phyloP scores from a whole-genome alignment of 2,113 vertebrate genomes.

The Coryphaenoides rupestris region DNA sequence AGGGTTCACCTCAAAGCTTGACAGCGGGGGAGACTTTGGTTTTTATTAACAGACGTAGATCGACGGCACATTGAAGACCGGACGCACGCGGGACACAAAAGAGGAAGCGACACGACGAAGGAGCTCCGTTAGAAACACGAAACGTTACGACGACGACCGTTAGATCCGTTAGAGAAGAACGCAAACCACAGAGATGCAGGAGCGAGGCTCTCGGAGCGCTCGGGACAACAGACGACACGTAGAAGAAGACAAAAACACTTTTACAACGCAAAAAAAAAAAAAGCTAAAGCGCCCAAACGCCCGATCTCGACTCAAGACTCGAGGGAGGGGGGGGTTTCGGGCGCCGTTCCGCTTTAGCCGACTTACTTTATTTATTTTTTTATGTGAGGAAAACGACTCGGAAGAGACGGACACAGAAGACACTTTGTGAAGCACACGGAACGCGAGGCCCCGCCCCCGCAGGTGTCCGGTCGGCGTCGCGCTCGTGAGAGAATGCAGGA shows the following conservation, averaged over 20 bases:
- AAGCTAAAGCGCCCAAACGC: too few relatives aligned
- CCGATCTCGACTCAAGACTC: conserved; percentile 23
- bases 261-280: conserved; percentile 25
- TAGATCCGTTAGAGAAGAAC: background rate
- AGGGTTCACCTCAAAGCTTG: conserved; percentile 23
- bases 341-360: conserved; percentile 29
- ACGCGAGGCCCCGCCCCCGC: too few relatives aligned
- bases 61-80: conserved; percentile 42
- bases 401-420: too few relatives aligned
- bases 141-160: background rate
- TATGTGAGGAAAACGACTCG: too few relatives aligned
- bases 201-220: background rate
- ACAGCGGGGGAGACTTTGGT: conserved; percentile 37
- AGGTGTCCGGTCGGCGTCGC: too few relatives aligned
- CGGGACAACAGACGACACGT: conserved; percentile 27
- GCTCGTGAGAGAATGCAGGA: conserved; percentile 42
- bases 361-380: too few relatives aligned
- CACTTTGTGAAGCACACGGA: too few relatives aligned
- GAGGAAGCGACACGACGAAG: background rate
- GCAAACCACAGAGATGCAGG: background rate
- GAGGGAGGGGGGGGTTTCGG: conserved; percentile 36
- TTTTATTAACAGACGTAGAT: conserved; percentile 32
- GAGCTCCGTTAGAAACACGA: background rate
- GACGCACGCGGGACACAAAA: conserved; percentile 39
- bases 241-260: conserved; percentile 47